Evolutionary conservation across 2,797 vertebrate genomes (phyloP).

Genomic region (Percopsis omiscomaycus): DNA sequence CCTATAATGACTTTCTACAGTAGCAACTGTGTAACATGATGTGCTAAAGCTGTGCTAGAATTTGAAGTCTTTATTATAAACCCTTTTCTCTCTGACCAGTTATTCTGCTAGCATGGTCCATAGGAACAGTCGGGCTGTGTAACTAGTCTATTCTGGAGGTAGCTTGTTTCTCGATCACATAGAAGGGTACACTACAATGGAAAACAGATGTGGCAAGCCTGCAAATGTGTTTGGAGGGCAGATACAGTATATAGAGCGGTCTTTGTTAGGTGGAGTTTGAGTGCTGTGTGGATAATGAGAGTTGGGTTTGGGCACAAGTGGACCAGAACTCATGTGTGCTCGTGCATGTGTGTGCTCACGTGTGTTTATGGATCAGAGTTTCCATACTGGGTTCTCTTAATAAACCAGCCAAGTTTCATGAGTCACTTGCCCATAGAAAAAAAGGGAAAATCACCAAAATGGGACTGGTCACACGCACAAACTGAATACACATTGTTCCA

Average conservation of each 20-base stretch:
- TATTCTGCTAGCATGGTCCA: neutral
- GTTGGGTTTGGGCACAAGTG: constrained; percentile 39
- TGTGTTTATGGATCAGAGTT: constrained; percentile 59
- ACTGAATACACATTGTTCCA: constrained; percentile 3
- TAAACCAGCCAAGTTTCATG: constrained; percentile 60
- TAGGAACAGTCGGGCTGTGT: neutral
- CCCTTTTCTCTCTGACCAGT: neutral
- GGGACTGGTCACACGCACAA: constrained; percentile 39
- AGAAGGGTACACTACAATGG: constrained; percentile 30
- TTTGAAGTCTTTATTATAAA: neutral
- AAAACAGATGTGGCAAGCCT: constrained; percentile 58
- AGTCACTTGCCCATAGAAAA: constrained; percentile 61
- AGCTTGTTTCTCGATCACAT: constrained; percentile 19
- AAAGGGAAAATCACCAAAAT: constrained; percentile 64
- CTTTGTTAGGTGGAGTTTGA: constrained; percentile 46
- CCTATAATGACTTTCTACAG: neutral
- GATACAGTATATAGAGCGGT: constrained; percentile 28
- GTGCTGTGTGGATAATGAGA: constrained; percentile 53
- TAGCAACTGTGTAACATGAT: neutral
- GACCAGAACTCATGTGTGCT: constrained; percentile 40
- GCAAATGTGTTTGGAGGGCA: constrained; percentile 27
- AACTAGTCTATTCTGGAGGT: neutral
- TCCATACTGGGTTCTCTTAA: constrained; percentile 58
- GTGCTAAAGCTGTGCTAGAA: neutral
- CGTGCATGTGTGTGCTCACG: constrained; percentile 9